Percentiles rank a stretch among this genome's conserved stretches.
phyloP scores from a whole-genome alignment of 2,797 vertebrate genomes.

The Falco rusticolus region DNA sequence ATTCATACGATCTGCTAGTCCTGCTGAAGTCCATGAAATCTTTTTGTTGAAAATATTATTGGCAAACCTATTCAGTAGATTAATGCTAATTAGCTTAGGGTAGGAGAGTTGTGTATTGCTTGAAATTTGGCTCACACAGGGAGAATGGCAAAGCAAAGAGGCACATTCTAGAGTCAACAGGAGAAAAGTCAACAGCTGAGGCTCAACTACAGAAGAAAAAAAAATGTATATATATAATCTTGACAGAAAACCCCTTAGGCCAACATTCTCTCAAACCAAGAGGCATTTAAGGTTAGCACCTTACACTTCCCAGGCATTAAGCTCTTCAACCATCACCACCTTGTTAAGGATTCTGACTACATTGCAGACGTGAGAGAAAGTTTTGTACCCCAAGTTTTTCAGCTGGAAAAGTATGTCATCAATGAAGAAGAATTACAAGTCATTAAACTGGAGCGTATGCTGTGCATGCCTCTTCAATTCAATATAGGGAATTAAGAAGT shows the following conservation, averaged over 20 bases:
- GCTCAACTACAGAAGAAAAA: neutral
- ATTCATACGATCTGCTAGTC: neutral
- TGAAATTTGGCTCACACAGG: neutral
- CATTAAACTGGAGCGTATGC: slow-evolving; percentile 37
- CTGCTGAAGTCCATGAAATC: neutral
- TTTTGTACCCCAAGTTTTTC: slow-evolving; percentile 16
- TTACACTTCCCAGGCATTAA: neutral
- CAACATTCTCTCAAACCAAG: neutral
- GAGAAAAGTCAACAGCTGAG: neutral
- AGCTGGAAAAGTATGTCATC: slow-evolving; percentile 55
- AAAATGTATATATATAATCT: neutral
- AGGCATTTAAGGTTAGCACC: slow-evolving; percentile 33
- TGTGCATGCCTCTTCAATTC: slow-evolving; percentile 55
- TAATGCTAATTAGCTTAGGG: neutral
- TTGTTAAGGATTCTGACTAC: neutral
- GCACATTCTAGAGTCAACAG: neutral
- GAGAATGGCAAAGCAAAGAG: neutral
- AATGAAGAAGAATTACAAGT: slow-evolving; percentile 52
- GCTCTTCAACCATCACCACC: neutral
- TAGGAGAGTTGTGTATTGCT: neutral
- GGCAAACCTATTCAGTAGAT: neutral
- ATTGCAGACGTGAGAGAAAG: neutral
- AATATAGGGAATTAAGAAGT: slow-evolving; percentile 68
- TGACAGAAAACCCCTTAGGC: neutral
- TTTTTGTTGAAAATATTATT: neutral